Evolutionary conservation across 2,888 invertebrate genomes (phyloP).

Genomic region (Coenonympha arcania): DNA sequence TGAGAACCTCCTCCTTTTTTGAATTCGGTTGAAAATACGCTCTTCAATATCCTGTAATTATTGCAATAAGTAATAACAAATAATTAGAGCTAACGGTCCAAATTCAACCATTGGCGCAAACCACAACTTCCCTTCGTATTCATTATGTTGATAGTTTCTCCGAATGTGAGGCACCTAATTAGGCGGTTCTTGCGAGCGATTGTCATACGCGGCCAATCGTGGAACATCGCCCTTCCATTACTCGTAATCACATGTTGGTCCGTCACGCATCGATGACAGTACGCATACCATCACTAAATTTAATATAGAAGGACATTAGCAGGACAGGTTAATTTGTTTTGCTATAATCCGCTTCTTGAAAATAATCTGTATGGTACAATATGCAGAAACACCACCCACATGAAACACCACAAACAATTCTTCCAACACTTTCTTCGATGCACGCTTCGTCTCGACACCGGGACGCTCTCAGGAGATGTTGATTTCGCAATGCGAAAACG

Average conservation of each 20-base stretch:
- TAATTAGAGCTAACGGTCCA: slow-evolving; percentile 44
- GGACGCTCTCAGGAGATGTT: too few relatives aligned
- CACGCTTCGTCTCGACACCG: too few relatives aligned
- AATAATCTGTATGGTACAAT: too few relatives aligned
- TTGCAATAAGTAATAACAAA: slow-evolving; percentile 40
- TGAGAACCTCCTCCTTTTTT: too few relatives aligned
- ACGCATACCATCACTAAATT: slow-evolving; percentile 32
- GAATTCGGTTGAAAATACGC: too few relatives aligned
- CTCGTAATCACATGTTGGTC: slow-evolving; percentile 48
- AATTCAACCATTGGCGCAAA: slow-evolving; percentile 28
- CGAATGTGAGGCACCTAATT: slow-evolving; percentile 50
- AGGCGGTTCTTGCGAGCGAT: slow-evolving; percentile 44
- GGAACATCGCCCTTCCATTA: slow-evolving; percentile 33
- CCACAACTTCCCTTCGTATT: slow-evolving; percentile 18
- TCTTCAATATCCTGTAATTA: slow-evolving; percentile 22
- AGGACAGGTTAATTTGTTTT: too few relatives aligned
- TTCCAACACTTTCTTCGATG: too few relatives aligned
- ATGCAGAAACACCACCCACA: too few relatives aligned
- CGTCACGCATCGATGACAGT: slow-evolving; percentile 61
- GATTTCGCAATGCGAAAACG: too few relatives aligned
- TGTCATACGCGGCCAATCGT: slow-evolving; percentile 39
- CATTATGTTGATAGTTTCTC: slow-evolving; percentile 30
- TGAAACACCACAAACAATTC: too few relatives aligned
- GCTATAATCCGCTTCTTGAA: too few relatives aligned
- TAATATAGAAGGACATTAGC: not conserved